Base-by-base conservation (phyloP, 2,888 invertebrate species). In the Chloroclystis v-ata region DNA sequence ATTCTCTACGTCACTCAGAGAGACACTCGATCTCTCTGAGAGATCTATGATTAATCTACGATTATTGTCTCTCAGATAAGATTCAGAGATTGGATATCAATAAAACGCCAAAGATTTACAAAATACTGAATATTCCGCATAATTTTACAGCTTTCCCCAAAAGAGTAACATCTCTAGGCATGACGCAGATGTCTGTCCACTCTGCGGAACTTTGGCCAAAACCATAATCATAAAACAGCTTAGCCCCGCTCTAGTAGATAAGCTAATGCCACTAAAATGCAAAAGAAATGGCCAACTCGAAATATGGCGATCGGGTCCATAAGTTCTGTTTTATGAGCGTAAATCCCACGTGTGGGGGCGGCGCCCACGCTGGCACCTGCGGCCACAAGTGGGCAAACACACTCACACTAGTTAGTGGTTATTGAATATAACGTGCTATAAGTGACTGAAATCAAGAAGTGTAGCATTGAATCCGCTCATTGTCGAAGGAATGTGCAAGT, bases 241-340 rank as follows among this genome's bases (percentile, higher is more conserved):
- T 47, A 45, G 42, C 29, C 32, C 28, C 46, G 43, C 14, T 39
- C 42, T 24, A 13, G 20, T 6, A 29, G 51, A 51, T 48, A 52
- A 54, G 28, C 47, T 50, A 54, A 54, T 47, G 46, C 35, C 33
- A 46, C 40, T 37, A 43, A 54, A 51, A 57, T 38, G 54, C 52
- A 32, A 50, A 49, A 52, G 52, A 52, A 55, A 55, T 57, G 47
- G 47, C 47, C 43, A 43, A 37, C 33, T 25, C 29, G 26, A 44
- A 52, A 47, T 39, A 55, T 49, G 51, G 51, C 47, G 38, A 42
- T 37, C 37, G 46, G 47, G 33, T 44, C 43, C 46, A 55, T 57
- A 53, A 53, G 51, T 53, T 47, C 47, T 14, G 39, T 53, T 53
- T 57, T 55, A 57, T 49, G 49, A 51, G 24, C 49, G 40, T 42